Conservation (phyloP, 2,888 invertebrate species). For the Tenthredo amoena region DNA sequence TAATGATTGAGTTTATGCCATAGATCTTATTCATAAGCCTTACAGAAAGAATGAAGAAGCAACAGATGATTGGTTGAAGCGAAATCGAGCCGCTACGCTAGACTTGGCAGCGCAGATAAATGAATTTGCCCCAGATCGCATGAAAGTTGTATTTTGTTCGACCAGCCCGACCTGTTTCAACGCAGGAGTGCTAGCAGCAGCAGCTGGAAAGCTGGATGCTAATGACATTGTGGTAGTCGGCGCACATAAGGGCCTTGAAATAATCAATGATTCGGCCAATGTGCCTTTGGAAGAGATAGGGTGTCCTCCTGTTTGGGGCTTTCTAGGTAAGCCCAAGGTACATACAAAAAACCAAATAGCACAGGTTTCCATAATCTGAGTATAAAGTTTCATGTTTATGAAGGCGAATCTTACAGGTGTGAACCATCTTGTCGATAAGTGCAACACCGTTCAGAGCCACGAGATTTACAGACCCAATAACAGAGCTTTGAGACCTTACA, state of each 20-base stretch:
- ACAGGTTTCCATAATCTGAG: neutral
- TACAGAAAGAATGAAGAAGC: constrained; percentile 66
- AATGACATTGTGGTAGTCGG: constrained; percentile 81
- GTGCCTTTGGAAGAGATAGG: constrained; percentile 79
- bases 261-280: constrained; percentile 73
- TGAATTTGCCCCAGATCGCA: constrained; percentile 77
- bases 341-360: neutral
- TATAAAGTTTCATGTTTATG: neutral
- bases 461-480: constrained; percentile 79
- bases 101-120: constrained; percentile 79
- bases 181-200: constrained; percentile 79
- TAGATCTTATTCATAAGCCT: constrained; percentile 70
- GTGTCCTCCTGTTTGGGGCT: constrained; percentile 84
- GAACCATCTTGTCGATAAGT: constrained; percentile 80
- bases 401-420: constrained; percentile 72
- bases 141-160: constrained; percentile 80
- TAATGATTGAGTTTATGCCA: constrained; percentile 70
- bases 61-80: constrained; percentile 65
- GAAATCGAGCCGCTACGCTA: constrained; percentile 74
- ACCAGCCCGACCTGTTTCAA: constrained; percentile 81
- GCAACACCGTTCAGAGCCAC: constrained; percentile 80
- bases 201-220: constrained; percentile 75
- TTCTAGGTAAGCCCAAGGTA: constrained; percentile 70
- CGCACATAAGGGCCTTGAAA: constrained; percentile 80
- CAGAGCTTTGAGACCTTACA: constrained; percentile 78